Percentiles rank a stretch among this genome's conserved stretches.
These are phyloP conservation scores for Mola mola DNA, from an alignment of 2,113 vertebrate species.

Conservation along the genomic window DNA sequence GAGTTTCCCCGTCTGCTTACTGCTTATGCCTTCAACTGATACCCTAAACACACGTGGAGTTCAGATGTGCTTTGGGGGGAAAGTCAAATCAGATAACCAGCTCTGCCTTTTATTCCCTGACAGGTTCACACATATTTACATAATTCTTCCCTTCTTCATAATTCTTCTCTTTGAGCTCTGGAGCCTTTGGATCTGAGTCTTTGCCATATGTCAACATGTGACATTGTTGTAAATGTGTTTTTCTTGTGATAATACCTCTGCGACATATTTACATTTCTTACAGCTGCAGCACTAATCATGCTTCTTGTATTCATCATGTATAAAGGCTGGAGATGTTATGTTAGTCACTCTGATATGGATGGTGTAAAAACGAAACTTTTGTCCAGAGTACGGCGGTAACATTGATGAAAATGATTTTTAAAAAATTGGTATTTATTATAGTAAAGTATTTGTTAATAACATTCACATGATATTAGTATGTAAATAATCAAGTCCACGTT, in stretches of 20 bases:
- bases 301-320: conserved; percentile 1
- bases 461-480: too few species aligned
- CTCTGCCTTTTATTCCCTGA: conserved; percentile 70
- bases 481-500: too few species aligned
- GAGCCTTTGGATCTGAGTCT: conserved; percentile 28
- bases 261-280: conserved; percentile 17
- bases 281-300: conserved; percentile 17
- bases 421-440: too few species aligned
- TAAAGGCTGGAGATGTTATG: too few species aligned
- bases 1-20: conserved; percentile 53
- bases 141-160: conserved; percentile 50
- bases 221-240: conserved; percentile 34
- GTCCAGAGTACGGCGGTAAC: too few species aligned
- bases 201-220: conserved; percentile 41
- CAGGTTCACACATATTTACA: conserved; percentile 66
- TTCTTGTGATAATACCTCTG: conserved; percentile 24
- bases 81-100: conserved; percentile 71
- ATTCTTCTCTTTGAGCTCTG: conserved; percentile 53
- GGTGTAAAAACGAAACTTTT: too few species aligned
- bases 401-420: too few species aligned
- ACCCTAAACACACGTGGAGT: conserved; percentile 59
- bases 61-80: conserved; percentile 59
- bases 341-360: too few species aligned
- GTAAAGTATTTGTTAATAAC: too few species aligned
- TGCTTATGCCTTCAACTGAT: conserved; percentile 55